These are phyloP conservation scores for Lagothrix lagotricha DNA, from an alignment of 2,797 vertebrate genomes.

Conservation along the genomic window DNA sequence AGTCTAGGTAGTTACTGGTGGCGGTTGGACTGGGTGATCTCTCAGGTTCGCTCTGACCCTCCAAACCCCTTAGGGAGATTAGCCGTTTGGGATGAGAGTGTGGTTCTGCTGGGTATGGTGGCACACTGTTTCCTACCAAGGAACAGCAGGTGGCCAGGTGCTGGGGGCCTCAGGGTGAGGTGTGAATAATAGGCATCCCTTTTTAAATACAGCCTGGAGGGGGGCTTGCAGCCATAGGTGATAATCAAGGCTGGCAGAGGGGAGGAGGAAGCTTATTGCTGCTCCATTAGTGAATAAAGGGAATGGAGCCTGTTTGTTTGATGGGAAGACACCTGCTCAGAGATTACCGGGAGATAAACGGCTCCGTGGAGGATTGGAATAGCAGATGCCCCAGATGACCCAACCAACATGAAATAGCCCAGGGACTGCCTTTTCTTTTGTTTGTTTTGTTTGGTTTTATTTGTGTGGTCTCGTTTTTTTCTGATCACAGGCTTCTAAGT, in stretches of 20 bases:
- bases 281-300: not conserved
- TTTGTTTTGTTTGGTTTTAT: constrained; percentile 29
- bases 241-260: not conserved
- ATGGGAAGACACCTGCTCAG: not conserved
- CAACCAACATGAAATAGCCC: not conserved
- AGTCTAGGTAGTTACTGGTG: not conserved
- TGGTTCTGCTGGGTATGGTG: not conserved
- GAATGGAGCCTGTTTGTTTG: not conserved
- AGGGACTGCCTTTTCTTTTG: not conserved
- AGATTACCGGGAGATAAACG: not conserved
- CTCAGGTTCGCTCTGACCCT: not conserved
- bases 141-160: not conserved
- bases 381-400: not conserved
- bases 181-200: not conserved
- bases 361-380: accelerated
- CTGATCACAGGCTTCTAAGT: constrained; percentile 25
- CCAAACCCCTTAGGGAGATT: not conserved
- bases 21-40: not conserved
- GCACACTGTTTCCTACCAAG: not conserved
- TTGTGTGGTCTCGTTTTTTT: constrained; percentile 50
- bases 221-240: not conserved
- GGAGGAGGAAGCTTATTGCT: not conserved
- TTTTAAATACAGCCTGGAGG: not conserved
- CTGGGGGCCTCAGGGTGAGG: not conserved
- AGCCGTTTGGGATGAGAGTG: not conserved